These are phyloP conservation scores for Alfaro cultratus DNA, from an alignment of 2,797 vertebrate species.

Conservation along the genomic window DNA sequence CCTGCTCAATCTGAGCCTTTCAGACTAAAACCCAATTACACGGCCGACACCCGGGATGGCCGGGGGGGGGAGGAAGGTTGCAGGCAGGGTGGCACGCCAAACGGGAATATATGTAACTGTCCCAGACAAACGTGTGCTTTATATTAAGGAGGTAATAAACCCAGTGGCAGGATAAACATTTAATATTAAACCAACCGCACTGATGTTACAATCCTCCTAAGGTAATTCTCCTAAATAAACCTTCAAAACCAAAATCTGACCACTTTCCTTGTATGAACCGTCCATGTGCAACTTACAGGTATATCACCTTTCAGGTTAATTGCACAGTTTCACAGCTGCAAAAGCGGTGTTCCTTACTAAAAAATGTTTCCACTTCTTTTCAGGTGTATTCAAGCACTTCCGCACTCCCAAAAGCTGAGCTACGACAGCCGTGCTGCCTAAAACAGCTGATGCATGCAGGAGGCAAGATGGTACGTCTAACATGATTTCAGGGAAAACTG, in stretches of 20 bases:
- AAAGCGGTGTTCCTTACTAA: slow-evolving; percentile 2
- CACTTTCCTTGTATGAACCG: slow-evolving; percentile 13
- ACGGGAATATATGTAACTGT: slow-evolving; percentile 44
- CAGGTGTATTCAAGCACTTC: slow-evolving; percentile 7
- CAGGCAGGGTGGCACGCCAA: slow-evolving; percentile 55
- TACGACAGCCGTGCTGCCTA: slow-evolving; percentile 1
- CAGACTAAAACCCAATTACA: slow-evolving; percentile 50
- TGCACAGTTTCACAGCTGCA: slow-evolving; percentile 1
- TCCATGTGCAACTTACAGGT: slow-evolving; percentile 7
- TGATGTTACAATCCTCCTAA: slow-evolving; percentile 29
- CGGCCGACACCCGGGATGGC: slow-evolving; percentile 48
- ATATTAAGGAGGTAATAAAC: slow-evolving; percentile 29
- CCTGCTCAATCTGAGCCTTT: slow-evolving; percentile 74
- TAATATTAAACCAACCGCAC: slow-evolving; percentile 22
- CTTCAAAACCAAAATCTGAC: slow-evolving; percentile 32
- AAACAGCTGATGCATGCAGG: background rate
- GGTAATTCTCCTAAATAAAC: slow-evolving; percentile 16
- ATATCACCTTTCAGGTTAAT: slow-evolving; percentile 7
- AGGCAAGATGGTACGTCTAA: background rate
- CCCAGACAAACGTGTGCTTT: slow-evolving; percentile 22
- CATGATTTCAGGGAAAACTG: background rate
- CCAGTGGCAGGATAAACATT: slow-evolving; percentile 15
- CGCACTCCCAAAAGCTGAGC: background rate
- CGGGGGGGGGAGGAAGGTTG: slow-evolving; percentile 13
- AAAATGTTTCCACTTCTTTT: background rate